Evolutionary conservation across 2,888 invertebrate species (phyloP).

Genomic region (Perdita meconis): DNA sequence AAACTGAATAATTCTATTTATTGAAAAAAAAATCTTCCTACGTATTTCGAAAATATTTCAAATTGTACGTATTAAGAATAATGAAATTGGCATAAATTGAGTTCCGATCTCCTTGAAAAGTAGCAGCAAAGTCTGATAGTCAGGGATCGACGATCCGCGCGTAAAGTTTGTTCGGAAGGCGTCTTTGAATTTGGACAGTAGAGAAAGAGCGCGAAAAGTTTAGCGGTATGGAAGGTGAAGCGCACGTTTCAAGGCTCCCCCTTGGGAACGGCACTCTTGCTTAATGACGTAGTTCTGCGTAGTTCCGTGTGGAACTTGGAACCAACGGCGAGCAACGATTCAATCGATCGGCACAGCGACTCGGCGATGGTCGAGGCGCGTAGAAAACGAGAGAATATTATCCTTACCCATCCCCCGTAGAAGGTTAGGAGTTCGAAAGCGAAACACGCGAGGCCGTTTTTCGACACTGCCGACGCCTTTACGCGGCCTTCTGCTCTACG

Average conservation of each 20-base stretch:
- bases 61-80: too few species aligned
- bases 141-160: not conserved
- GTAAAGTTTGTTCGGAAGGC: not conserved
- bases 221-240: constrained; percentile 37
- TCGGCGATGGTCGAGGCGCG: too few species aligned
- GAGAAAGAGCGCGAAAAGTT: constrained; percentile 64
- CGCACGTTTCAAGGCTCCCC: constrained; percentile 57
- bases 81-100: too few species aligned
- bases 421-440: too few species aligned
- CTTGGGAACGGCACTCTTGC: constrained; percentile 56
- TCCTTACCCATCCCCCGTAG: not conserved
- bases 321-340: constrained; percentile 55
- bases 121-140: not conserved
- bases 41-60: too few species aligned
- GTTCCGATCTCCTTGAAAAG: too few species aligned
- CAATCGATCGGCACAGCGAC: constrained; percentile 61
- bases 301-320: constrained; percentile 63
- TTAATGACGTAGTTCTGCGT: constrained; percentile 73
- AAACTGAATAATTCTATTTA: too few species aligned
- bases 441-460: constrained; percentile 28
- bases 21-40: too few species aligned
- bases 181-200: constrained; percentile 39
- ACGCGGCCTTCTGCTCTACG: constrained; percentile 37
- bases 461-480: constrained; percentile 37
- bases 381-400: constrained; percentile 20